phyloP scores from a whole-genome alignment of 2,113 vertebrate species.

The Cinclus mexicanus region DNA sequence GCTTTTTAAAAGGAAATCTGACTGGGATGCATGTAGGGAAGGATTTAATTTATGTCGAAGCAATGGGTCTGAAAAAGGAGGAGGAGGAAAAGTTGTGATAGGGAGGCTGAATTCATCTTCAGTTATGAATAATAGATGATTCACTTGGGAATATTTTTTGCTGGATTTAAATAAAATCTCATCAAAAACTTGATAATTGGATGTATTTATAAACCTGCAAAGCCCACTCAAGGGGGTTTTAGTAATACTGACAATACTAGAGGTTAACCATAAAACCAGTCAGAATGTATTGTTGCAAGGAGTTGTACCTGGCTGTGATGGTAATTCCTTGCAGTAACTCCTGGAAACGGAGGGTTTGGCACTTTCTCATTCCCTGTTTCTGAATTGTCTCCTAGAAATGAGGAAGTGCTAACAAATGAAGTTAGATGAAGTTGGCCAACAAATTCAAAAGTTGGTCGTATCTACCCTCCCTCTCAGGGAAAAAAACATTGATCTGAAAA shows the following conservation, averaged over 20 bases:
- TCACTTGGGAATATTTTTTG: constrained; percentile 42
- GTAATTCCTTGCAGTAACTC: background rate
- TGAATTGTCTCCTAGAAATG: background rate
- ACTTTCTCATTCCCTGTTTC: background rate
- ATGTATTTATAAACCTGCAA: constrained; percentile 26
- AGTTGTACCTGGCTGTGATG: background rate
- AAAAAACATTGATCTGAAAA: background rate
- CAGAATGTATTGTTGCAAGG: background rate
- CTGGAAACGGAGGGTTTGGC: background rate
- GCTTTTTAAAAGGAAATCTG: constrained; percentile 25
- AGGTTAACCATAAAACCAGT: background rate
- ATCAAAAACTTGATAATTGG: constrained; percentile 27
- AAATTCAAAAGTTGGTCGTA: background rate
- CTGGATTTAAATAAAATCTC: constrained; percentile 38
- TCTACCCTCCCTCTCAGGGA: background rate
- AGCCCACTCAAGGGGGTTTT: background rate
- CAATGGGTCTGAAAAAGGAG: constrained; percentile 45
- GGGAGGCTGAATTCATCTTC: constrained; percentile 6
- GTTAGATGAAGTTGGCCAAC: background rate
- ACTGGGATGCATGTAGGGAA: constrained; percentile 6
- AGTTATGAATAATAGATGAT: constrained; percentile 50
- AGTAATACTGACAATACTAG: background rate
- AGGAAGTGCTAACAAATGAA: background rate
- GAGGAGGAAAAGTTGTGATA: constrained; percentile 25
- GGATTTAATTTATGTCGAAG: constrained; percentile 40